These are phyloP conservation scores for Sebastes taczanowskii DNA, from an alignment of 2,797 vertebrate genomes.

Conservation along the genomic window DNA sequence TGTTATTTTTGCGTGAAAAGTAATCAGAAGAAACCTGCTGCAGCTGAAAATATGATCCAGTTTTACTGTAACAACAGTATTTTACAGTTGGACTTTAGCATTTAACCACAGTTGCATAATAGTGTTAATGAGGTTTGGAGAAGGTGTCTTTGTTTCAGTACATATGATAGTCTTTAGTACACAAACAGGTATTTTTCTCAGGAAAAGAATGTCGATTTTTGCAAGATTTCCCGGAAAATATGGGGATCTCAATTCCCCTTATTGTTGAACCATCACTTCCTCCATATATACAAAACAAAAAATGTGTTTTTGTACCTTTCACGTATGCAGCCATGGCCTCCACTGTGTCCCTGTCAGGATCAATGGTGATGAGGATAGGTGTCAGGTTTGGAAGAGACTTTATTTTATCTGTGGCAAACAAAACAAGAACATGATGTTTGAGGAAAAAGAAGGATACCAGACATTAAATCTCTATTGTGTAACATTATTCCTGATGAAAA, in stretches of 20 bases:
- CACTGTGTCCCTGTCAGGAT: slow-evolving; percentile 91
- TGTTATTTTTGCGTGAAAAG: neutral
- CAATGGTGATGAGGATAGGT: slow-evolving; percentile 95
- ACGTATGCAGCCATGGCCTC: slow-evolving; percentile 91
- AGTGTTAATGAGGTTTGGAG: neutral
- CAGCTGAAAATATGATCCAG: neutral
- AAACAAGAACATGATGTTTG: neutral
- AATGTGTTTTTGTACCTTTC: slow-evolving; percentile 84
- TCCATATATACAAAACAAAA: neutral
- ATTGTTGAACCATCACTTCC: neutral
- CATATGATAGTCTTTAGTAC: neutral
- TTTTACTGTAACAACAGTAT: neutral
- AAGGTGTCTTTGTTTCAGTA: neutral
- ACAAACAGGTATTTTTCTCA: neutral
- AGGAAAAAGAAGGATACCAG: fast-evolving
- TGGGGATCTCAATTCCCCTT: neutral
- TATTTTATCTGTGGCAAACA: slow-evolving; percentile 83
- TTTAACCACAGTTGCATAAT: neutral
- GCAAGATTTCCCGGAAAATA: neutral
- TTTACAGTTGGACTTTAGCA: neutral
- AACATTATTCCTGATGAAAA: neutral
- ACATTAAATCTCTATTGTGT: neutral
- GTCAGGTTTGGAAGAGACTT: slow-evolving; percentile 88
- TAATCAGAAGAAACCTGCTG: neutral
- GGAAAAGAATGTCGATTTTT: neutral